A percentile compares a stretch with the other conserved stretches of the same genome.
phyloP scores from a whole-genome alignment of 1,140 invertebrate species.

The Venustaconcha ellipsiformis region DNA sequence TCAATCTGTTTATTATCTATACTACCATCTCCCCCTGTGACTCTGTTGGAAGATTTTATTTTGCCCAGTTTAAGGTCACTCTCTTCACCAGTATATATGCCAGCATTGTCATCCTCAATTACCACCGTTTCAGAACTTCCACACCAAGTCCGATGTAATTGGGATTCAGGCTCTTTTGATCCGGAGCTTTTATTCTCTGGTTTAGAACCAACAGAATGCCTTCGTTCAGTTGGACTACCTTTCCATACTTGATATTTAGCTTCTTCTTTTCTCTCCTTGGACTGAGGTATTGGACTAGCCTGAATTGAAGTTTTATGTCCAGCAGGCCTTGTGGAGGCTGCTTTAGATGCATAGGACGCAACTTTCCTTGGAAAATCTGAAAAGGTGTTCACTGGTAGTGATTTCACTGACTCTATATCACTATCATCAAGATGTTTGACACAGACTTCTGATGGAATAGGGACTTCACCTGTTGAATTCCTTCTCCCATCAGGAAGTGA shows the following conservation, averaged over 20 bases:
- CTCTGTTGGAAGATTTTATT: background rate
- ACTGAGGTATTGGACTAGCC: conserved; percentile 9
- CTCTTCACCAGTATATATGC: conserved; percentile 39
- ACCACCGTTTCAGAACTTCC: background rate
- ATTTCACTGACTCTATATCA: conserved; percentile 62
- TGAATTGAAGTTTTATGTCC: conserved; percentile 13
- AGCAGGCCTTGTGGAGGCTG: conserved; percentile 44
- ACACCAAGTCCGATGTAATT: conserved; percentile 20
- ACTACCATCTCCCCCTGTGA: background rate
- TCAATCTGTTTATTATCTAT: conserved; percentile 6
- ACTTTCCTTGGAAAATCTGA: conserved; percentile 25
- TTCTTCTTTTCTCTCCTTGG: conserved; percentile 24
- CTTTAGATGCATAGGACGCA: conserved; percentile 61
- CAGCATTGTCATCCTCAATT: conserved; percentile 6
- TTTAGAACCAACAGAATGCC: conserved; percentile 62
- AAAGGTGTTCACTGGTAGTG: conserved; percentile 44
- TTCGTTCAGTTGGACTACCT: conserved; percentile 53
- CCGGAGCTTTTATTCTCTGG: conserved; percentile 47
- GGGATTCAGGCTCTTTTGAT: conserved; percentile 6
- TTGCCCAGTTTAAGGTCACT: conserved; percentile 13
- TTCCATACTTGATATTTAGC: conserved; percentile 54
- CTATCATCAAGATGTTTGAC: conserved; percentile 52
- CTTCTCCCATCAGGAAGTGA: conserved; percentile 43
- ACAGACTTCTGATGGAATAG: conserved; percentile 31
- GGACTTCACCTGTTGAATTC: conserved; percentile 58